Base-by-base conservation (phyloP, 1,140 invertebrate species). In the Lysiphlebus fabarum region DNA sequence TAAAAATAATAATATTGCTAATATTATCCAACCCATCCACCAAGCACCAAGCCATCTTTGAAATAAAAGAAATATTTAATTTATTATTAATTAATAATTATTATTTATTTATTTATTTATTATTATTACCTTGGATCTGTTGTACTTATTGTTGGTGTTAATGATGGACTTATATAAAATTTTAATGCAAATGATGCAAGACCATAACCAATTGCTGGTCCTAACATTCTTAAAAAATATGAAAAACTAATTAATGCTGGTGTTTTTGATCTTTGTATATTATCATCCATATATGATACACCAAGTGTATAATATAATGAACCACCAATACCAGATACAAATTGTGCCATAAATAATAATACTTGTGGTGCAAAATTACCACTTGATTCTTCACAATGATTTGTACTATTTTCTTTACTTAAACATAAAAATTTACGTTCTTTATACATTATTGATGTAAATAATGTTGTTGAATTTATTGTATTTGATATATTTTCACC, bases 11-110 rank as follows among this genome's bases (percentile, higher is more conserved):
- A 87, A 65, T 0, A 82, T 68, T n/a, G 85, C 88, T 55, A 89
- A 76, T 8, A 90, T 81, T 36, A 90, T 82, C 89, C 83, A 91
- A 26, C 91, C 91, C 34, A 90, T 64, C 89, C 88, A 91, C 89
- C 88, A 91, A 9, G 88, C 88, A 2, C 89, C 89, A 14, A 90
- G 68, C 88, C 88, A 91, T 61, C 78, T 80, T 42, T 45, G 41
- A 33, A 10, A 26, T 36, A 36, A 53, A n/a, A 56, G 45, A 10
- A 54, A 26, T 43, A 6, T 17, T 42, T 8, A 41, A 26, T 40
- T 45, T 14, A 7, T 12, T 45, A 40, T n/a, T 53, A 11, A 41
- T 34, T 42, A 17, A 33, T 59, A 47, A 56, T 58, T 38, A 51
- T 54, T 36, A 12, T 40, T 17, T 47, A 59, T 41, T 37, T 51